These are phyloP conservation scores for Acleris cristana DNA, from an alignment of 2,888 invertebrate genomes.

Conservation along the genomic window DNA sequence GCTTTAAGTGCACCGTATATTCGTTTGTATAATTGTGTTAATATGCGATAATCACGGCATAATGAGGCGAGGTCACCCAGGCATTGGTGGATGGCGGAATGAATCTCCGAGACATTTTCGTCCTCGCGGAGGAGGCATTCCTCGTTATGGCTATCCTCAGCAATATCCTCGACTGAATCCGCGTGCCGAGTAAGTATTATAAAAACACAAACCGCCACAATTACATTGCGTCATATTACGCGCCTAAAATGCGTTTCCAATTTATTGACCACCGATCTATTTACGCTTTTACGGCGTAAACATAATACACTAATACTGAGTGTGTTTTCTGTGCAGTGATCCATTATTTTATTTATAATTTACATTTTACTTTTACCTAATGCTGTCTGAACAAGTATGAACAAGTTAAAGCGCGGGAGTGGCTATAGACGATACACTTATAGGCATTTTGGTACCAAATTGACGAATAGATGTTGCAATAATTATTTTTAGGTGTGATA, in stretches of 20 bases:
- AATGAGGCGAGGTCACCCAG: conserved; percentile 79
- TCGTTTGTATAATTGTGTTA: conserved; percentile 43
- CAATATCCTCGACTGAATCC: conserved; percentile 53
- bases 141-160: conserved; percentile 63
- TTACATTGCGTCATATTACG: conserved; percentile 53
- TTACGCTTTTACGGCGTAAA: too few species aligned
- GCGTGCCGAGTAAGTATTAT: conserved; percentile 56
- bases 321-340: too few species aligned
- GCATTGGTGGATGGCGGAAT: conserved; percentile 73
- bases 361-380: too few species aligned
- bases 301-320: too few species aligned
- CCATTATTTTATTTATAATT: too few species aligned
- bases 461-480: too few species aligned
- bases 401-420: conserved; percentile 1
- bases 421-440: too few species aligned
- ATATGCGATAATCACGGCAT: conserved; percentile 62
- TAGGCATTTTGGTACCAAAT: too few species aligned
- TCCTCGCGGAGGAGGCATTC: conserved; percentile 63
- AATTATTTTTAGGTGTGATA: too few species aligned
- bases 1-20: conserved; percentile 36
- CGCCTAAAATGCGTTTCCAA: conserved; percentile 49
- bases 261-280: conserved; percentile 6
- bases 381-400: neutral
- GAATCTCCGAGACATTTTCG: conserved; percentile 73
- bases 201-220: neutral